Conservation (phyloP, 2,888 invertebrate species). For the Hirtodrosophila trivittata region DNA sequence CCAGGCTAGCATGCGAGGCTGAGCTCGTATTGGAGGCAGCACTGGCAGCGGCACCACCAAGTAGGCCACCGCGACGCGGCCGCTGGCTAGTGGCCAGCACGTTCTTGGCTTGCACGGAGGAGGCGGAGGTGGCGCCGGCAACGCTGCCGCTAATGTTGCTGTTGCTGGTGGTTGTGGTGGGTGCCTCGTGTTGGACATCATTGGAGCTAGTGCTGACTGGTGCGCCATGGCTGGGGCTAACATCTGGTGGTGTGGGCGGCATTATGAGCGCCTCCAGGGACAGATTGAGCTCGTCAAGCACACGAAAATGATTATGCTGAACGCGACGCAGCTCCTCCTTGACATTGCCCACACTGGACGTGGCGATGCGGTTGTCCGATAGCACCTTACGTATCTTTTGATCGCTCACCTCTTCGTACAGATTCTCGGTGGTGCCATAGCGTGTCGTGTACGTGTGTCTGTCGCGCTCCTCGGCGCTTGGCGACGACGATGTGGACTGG, state of each 20-base stretch:
- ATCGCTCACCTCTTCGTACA: slow-evolving; percentile 84
- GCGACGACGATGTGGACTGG: slow-evolving; percentile 79
- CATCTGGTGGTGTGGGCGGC: slow-evolving; percentile 87
- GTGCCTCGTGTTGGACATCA: slow-evolving; percentile 85
- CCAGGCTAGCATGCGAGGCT: slow-evolving; percentile 81
- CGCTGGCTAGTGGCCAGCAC: slow-evolving; percentile 51
- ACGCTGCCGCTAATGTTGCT: slow-evolving; percentile 29
- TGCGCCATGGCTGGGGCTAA: slow-evolving; percentile 84
- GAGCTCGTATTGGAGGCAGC: slow-evolving; percentile 73
- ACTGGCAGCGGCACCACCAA: slow-evolving; percentile 77
- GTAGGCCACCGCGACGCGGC: slow-evolving; percentile 75
- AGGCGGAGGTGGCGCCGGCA: slow-evolving; percentile 8
- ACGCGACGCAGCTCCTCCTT: slow-evolving; percentile 93
- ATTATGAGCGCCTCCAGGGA: slow-evolving; percentile 95
- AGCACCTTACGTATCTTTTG: slow-evolving; percentile 83
- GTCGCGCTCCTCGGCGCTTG: slow-evolving; percentile 80
- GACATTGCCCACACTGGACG: slow-evolving; percentile 88
- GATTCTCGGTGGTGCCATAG: slow-evolving; percentile 91
- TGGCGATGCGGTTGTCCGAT: slow-evolving; percentile 86
- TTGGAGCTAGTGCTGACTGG: slow-evolving; percentile 20
- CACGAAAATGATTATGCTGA: slow-evolving; percentile 92
- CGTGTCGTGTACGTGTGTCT: slow-evolving; percentile 90
- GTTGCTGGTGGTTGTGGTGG: slow-evolving; percentile 39
- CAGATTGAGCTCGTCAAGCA: slow-evolving; percentile 93
- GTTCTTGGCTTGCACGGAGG: slow-evolving; percentile 41